Evolutionary conservation across 2,888 invertebrate species (phyloP).

Genomic region (Chouioia cunea): DNA sequence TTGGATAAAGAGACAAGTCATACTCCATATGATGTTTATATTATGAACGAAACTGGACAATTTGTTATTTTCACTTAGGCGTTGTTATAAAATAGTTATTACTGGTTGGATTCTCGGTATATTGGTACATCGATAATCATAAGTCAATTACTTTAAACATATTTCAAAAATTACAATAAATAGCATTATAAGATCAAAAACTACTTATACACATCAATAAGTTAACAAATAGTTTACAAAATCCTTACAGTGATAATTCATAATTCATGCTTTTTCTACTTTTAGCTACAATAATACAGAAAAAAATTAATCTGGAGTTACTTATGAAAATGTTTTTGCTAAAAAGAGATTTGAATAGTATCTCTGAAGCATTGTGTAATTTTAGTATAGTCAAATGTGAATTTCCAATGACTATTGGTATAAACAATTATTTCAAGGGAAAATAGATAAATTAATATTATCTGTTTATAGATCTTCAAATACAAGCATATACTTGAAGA

Average conservation of each 20-base stretch:
- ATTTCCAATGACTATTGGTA: not conserved
- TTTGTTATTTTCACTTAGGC: too few species aligned
- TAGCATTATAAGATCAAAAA: slow-evolving; percentile 18
- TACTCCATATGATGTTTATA: too few species aligned
- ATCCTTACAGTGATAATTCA: slow-evolving; percentile 10
- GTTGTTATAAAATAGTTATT: too few species aligned
- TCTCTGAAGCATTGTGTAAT: not conserved
- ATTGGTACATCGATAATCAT: slow-evolving; percentile 30
- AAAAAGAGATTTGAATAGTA: slow-evolving; percentile 4
- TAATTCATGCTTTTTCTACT: slow-evolving; percentile 26
- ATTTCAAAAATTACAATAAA: slow-evolving; percentile 8
- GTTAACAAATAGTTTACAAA: slow-evolving; percentile 14
- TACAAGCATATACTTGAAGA: not conserved
- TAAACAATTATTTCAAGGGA: not conserved
- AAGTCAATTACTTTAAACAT: not conserved
- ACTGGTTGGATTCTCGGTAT: slow-evolving; percentile 11
- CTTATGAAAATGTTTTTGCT: slow-evolving; percentile 32
- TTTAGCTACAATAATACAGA: slow-evolving; percentile 15
- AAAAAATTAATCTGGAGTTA: slow-evolving; percentile 11
- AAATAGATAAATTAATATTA: not conserved
- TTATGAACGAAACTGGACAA: too few species aligned
- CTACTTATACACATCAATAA: slow-evolving; percentile 11
- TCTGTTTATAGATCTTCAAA: not conserved
- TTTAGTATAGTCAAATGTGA: not conserved
- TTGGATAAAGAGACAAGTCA: too few species aligned